A percentile compares a stretch with the other conserved stretches of the same genome.
Conservation (phyloP, 2,888 invertebrate species). For the Geotrupes spiniger region DNA sequence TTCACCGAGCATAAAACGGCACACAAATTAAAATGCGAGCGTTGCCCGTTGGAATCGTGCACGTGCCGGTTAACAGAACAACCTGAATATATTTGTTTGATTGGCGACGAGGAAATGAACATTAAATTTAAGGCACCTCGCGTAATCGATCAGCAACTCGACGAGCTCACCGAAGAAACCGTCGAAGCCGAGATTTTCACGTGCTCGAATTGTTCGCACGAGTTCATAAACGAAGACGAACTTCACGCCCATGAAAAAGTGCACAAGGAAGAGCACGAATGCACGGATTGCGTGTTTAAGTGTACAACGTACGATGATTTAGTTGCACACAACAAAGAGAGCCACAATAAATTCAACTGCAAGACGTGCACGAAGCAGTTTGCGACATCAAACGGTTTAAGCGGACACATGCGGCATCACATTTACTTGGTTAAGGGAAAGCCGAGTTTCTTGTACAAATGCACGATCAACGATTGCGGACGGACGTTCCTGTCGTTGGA, state of each 20-base stretch:
- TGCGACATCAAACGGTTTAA: slow-evolving; percentile 13
- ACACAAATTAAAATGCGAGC: no score
- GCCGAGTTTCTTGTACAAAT: slow-evolving; percentile 15
- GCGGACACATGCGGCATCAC: slow-evolving; percentile 9
- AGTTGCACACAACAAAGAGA: slow-evolving; percentile 12
- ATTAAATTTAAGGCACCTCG: not conserved
- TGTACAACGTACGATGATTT: slow-evolving; percentile 7
- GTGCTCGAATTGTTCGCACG: slow-evolving; percentile 8
- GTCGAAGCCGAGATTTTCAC: slow-evolving; percentile 9
- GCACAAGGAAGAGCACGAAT: slow-evolving; percentile 12
- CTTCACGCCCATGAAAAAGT: slow-evolving; percentile 12
- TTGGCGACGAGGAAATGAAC: slow-evolving; percentile 10
- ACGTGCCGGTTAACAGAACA: no score
- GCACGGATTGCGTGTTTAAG: slow-evolving; percentile 9
- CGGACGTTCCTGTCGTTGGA: slow-evolving; percentile 13
- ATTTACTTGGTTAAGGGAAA: slow-evolving; percentile 8
- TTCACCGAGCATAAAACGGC: no score
- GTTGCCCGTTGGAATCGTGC: no score
- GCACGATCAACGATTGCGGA: slow-evolving; percentile 10
- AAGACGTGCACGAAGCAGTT: slow-evolving; percentile 14
- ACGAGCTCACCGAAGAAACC: slow-evolving; percentile 10
- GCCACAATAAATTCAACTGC: slow-evolving; percentile 11
- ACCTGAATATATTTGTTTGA: slow-evolving; percentile 17
- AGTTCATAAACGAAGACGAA: slow-evolving; percentile 11
- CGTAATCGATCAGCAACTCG: slow-evolving; percentile 4